phyloP scores from a whole-genome alignment of 2,888 invertebrate species.

The Amblyjoppa proteus region DNA sequence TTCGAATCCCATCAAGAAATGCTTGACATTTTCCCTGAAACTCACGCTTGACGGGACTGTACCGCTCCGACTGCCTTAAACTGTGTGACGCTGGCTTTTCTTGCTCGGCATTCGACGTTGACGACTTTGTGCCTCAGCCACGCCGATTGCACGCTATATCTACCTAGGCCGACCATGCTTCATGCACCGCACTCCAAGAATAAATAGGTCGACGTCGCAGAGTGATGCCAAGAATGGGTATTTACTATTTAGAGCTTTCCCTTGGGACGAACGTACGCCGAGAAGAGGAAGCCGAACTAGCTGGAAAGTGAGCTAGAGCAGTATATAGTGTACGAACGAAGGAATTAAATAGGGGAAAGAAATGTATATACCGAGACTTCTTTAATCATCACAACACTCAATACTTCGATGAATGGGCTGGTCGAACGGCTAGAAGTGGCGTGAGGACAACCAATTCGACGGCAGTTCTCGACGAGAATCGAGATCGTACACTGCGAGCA shows the following conservation, averaged over 20 bases:
- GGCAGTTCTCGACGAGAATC: too few species aligned
- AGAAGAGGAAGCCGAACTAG: constrained; percentile 17
- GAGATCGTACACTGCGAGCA: too few species aligned
- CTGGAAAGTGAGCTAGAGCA: background rate
- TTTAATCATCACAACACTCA: too few species aligned
- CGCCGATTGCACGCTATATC: constrained; percentile 33
- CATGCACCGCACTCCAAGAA: constrained; percentile 54
- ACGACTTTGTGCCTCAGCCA: background rate
- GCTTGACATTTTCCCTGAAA: too few species aligned
- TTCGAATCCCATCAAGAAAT: too few species aligned
- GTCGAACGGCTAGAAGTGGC: too few species aligned
- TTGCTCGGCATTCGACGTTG: constrained; percentile 9
- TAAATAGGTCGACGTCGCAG: constrained; percentile 65
- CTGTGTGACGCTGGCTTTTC: constrained; percentile 5
- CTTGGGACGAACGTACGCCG: constrained; percentile 8
- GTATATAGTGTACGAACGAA: background rate
- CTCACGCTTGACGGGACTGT: too few species aligned
- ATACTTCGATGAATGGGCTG: too few species aligned
- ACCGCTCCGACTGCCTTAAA: background rate
- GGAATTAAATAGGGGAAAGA: too few species aligned
- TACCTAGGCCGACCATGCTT: background rate
- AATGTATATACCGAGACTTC: too few species aligned
- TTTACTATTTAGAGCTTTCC: constrained; percentile 67
- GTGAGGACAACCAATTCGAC: too few species aligned
- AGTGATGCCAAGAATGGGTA: constrained; percentile 64